These are phyloP conservation scores for Dorcus parallelipipedus DNA, from an alignment of 2,888 invertebrate genomes.

Conservation along the genomic window DNA sequence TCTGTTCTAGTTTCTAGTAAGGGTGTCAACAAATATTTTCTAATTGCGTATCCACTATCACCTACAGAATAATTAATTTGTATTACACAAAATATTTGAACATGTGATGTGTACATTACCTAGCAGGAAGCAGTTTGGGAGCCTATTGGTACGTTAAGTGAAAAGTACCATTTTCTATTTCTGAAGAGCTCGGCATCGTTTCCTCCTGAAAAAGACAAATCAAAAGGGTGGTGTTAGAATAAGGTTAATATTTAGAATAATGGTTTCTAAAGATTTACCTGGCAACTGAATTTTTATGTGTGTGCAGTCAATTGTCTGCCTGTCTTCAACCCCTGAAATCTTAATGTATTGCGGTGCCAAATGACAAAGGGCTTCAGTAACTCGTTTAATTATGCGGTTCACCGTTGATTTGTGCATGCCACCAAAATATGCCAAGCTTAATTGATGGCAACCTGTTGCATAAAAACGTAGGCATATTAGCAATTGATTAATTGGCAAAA, in stretches of 20 bases:
- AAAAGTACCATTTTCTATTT: neutral
- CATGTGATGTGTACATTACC: neutral
- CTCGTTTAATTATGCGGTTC: neutral
- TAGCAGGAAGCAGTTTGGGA: neutral
- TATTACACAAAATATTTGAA: no score
- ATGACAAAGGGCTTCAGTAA: neutral
- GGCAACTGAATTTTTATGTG: neutral
- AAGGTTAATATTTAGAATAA: neutral
- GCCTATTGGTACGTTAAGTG: neutral
- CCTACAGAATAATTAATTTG: no score
- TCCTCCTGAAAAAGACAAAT: neutral
- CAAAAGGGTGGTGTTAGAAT: neutral
- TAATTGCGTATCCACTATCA: no score
- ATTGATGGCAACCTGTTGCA: neutral
- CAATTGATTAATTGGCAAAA: no score
- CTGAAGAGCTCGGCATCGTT: neutral
- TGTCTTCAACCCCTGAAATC: neutral
- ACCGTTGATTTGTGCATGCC: neutral
- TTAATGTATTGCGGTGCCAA: neutral
- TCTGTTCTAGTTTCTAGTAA: no score
- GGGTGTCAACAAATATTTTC: no score
- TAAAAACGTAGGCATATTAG: neutral
- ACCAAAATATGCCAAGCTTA: neutral
- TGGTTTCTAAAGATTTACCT: neutral
- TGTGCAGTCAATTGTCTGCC: neutral